phyloP scores from a whole-genome alignment of 2,113 vertebrate species.

The Telmatochromis sp. region DNA sequence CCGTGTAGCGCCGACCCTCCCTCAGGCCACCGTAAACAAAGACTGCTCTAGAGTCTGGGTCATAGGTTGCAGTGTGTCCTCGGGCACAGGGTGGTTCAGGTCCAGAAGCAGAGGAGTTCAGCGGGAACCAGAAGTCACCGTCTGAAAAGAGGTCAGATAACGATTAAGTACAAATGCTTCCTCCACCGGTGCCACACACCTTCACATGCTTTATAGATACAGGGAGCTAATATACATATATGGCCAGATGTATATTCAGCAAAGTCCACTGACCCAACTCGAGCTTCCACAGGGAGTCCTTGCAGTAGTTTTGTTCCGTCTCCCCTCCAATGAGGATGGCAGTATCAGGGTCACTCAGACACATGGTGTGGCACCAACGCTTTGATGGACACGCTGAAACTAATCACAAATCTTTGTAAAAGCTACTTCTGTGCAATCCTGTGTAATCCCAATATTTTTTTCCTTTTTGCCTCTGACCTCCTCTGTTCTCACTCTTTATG shows the following conservation, averaged over 20 bases:
- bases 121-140: constrained; percentile 80
- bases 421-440: not conserved
- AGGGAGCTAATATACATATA: not conserved
- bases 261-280: constrained; percentile 73
- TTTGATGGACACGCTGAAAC: constrained; percentile 70
- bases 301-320: constrained; percentile 66
- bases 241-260: not conserved
- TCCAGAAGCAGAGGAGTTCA: constrained; percentile 64
- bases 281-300: constrained; percentile 81
- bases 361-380: constrained; percentile 82
- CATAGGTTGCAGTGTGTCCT: constrained; percentile 82
- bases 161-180: not conserved
- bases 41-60: constrained; percentile 78
- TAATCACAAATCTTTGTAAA: not conserved
- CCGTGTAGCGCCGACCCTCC: constrained; percentile 64
- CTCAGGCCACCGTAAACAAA: constrained; percentile 81
- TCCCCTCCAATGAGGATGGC: constrained; percentile 83
- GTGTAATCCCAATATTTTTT: not conserved
- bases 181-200: not conserved
- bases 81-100: constrained; percentile 49
- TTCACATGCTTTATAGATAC: not conserved
- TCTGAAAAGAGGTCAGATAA: constrained; percentile 57
- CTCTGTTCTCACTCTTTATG: constrained; percentile 50
- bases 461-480: constrained; percentile 28
- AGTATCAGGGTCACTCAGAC: constrained; percentile 77